phyloP scores from a whole-genome alignment of 53 echinoderm and acorn worm genomes.

The Paelopatides confundens region DNA sequence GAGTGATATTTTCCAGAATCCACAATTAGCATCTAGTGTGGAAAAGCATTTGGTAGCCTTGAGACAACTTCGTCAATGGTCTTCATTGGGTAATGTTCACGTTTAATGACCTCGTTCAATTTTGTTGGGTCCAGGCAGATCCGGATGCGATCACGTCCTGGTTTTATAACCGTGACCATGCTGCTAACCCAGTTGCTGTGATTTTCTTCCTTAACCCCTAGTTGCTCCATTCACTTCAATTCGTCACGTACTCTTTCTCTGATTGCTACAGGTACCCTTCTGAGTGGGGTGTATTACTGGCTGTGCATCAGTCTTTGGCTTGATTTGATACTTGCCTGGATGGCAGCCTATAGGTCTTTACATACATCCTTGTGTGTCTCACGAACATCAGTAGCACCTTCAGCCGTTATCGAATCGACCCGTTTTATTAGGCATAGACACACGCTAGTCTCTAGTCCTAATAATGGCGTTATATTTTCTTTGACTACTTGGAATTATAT shows the following conservation, averaged over 20 bases:
- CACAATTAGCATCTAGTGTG: slow-evolving; percentile 49
- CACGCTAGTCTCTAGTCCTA: not conserved
- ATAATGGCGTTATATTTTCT: not conserved
- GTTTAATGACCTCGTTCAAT: slow-evolving; percentile 43
- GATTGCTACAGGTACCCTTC: not conserved
- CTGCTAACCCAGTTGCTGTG: slow-evolving; percentile 51
- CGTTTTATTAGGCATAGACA: not conserved
- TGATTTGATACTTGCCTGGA: not conserved
- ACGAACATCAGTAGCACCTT: not conserved
- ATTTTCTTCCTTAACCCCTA: not conserved
- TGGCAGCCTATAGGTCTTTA: not conserved
- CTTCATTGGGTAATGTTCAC: slow-evolving; percentile 45
- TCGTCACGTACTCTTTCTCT: slow-evolving; percentile 4
- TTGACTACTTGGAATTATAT: not conserved
- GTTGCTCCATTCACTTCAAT: slow-evolving; percentile 16
- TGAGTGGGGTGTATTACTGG: not conserved
- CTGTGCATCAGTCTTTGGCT: not conserved
- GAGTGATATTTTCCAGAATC: slow-evolving; percentile 59
- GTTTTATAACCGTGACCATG: slow-evolving; percentile 29
- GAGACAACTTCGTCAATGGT: slow-evolving; percentile 43
- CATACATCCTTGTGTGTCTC: not conserved
- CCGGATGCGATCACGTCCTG: slow-evolving; percentile 10
- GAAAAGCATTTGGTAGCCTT: slow-evolving; percentile 28
- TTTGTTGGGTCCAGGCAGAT: slow-evolving; percentile 49
- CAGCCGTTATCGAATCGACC: not conserved